Base-by-base conservation (phyloP, 2,888 invertebrate species). In the Thysanoteuthis rhombus region DNA sequence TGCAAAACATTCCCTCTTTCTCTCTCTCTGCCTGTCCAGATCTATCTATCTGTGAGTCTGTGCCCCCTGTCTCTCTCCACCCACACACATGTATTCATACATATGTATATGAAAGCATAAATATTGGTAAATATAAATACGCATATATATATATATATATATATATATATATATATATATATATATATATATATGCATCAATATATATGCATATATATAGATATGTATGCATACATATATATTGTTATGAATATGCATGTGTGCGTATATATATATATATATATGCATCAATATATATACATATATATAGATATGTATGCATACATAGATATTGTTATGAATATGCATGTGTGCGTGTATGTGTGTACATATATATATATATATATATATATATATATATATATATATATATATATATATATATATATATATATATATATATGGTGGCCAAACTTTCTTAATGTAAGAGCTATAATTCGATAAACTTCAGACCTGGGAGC, bases 91-190 rank as follows among this genome's bases (percentile, higher is more conserved):
- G 89, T 36, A 89, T 89, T 10, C 19, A 89, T 89, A 89, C 16
- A 19, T 89, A 36, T 89, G 19, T 89, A 36, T 89, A 89, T 89
- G 19, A 10, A 89, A 10, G 19, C 16, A 89, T 89, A 36, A 6
- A 89, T 89, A 19, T 36, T 6, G 5, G 19, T 36, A 89, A 10
- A 89, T 89, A 89, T 89, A 89, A 10, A 89, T 89, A 89, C 16
- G 16, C 16, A 89, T 89, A 19, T 89, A 89, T 89, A 89, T 89
- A 89, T 89, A 89, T 89, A 19, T 89, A 89, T 89, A 89, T 89
- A 89, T 89, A 89, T 89, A 89, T 89, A 89, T 89, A 89, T 89
- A 19, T 89, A 89, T 89, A 89, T 89, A 89, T 89, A 36, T 89
- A 19, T 89, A 89, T 89, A 28, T 89, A 36, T 89, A 36, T 89